phyloP scores from a whole-genome alignment of 2,113 vertebrate genomes.

The Apeltes quadracus region DNA sequence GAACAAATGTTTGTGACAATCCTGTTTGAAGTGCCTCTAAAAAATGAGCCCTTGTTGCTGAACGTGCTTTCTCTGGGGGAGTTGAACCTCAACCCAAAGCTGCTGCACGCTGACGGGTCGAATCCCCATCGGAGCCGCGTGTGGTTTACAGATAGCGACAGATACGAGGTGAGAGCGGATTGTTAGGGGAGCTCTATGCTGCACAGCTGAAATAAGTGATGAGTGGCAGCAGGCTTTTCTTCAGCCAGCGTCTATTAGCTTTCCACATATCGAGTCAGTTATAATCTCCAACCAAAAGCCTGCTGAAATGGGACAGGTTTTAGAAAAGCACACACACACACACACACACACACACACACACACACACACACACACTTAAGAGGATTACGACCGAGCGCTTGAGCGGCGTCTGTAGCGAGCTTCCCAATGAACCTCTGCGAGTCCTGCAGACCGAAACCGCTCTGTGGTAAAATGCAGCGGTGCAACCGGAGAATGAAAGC shows the following conservation, averaged over 20 bases:
- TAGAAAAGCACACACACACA: slow-evolving; percentile 8
- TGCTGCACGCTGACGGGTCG: slow-evolving; percentile 23
- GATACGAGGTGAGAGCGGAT: neutral
- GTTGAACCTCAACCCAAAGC: slow-evolving; percentile 8
- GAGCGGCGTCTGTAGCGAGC: slow-evolving; percentile 41
- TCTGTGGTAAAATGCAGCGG: too few relatives aligned
- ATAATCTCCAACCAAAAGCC: neutral
- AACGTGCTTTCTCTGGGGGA: slow-evolving; percentile 8
- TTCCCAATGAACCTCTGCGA: slow-evolving; percentile 48
- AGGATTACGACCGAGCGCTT: slow-evolving; percentile 57
- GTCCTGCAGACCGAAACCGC: slow-evolving; percentile 3
- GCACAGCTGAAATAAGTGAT: neutral
- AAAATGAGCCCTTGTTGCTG: neutral
- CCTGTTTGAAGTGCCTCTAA: neutral
- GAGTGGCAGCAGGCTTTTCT: neutral
- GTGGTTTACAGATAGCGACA: slow-evolving; percentile 19
- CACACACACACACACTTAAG: slow-evolving; percentile 37
- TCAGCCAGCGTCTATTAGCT: neutral
- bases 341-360: slow-evolving; percentile 1
- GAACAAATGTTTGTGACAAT: neutral
- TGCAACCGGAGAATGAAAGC: slow-evolving; percentile 22
- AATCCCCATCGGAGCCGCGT: slow-evolving; percentile 19
- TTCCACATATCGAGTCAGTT: too few relatives aligned
- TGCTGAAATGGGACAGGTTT: too few relatives aligned
- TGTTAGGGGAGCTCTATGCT: neutral